phyloP scores from a whole-genome alignment of 2,797 vertebrate species.

The Myotis vivesi region DNA sequence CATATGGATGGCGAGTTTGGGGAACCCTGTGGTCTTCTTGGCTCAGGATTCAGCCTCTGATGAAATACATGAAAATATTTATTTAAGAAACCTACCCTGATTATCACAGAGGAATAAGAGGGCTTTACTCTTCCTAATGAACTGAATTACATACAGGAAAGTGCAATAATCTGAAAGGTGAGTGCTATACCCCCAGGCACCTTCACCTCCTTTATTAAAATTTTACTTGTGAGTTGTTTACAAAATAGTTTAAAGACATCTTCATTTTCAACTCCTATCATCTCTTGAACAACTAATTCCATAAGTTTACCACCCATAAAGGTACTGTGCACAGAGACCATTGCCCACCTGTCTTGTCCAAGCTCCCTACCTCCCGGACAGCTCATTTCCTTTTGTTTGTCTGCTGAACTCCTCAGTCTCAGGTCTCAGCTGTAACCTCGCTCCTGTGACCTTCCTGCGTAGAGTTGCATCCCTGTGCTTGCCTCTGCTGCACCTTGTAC shows the following conservation, averaged over 20 bases:
- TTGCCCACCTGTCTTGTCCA: not conserved
- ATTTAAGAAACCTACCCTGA: not conserved
- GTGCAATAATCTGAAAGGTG: not conserved
- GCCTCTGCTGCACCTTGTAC: not conserved
- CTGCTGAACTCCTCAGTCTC: not conserved
- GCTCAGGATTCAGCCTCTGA: not conserved
- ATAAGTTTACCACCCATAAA: not conserved
- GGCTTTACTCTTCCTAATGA: not conserved
- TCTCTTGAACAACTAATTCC: not conserved
- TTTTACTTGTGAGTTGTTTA: not conserved
- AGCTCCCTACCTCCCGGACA: not conserved
- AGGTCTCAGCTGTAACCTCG: not conserved
- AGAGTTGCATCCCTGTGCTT: not conserved
- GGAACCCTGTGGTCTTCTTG: not conserved
- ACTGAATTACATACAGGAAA: not conserved
- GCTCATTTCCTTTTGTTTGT: not conserved
- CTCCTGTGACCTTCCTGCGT: not conserved
- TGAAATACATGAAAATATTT: not conserved
- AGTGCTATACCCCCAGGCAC: not conserved
- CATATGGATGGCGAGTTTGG: accelerated
- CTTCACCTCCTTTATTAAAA: not conserved
- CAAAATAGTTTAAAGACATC: not conserved
- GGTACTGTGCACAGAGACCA: not conserved
- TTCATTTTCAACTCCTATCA: not conserved
- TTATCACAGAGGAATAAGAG: not conserved